Base-by-base conservation (phyloP, 1,140 invertebrate genomes). In the Brachystomella parvula region DNA sequence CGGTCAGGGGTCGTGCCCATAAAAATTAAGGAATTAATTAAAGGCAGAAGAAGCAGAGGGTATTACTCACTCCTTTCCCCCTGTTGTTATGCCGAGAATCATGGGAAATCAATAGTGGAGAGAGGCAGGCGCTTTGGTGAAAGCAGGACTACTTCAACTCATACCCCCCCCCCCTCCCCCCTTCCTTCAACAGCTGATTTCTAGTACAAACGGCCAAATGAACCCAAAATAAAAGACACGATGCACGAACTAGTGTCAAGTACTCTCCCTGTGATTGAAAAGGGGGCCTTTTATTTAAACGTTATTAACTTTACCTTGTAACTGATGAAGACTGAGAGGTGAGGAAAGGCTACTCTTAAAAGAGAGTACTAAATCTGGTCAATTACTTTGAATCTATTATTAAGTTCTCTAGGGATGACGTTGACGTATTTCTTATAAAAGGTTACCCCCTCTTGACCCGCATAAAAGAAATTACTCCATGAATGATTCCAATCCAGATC, bases 371-470 rank as follows among this genome's bases (percentile, higher is more conserved):
- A 76, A 59, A 75, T 66, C 39, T 71, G 62, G 76, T 90, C 85
- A 63, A 89, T 81, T 47, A 90, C 76, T 72, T 85, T 87, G 75
- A 92, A 92, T 69, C 82, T 81, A 62, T 83, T 80, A 70, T 89
- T 87, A 73, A 89, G 86, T 60, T 83, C 81, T 39, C 86, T 78
- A 0, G 89, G 85, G 72, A 92, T 82, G 49, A 92, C 81, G 81
- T 92, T 86, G 69, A 86, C 88, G 73, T 89, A 87, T 75, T 90
- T 91, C 75, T 92, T 92, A 73, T 86, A 88, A 73, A 92, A 86
- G n/a, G 78, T 79, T 73, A 83, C 81, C 2, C 80, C 75, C 72
- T 84, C 77, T 68, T 87, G 77, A 1, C 83, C 82, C 1, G 74
- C 76, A 75, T 90, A 90, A 67, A 81, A 78, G 32, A 80, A 75